phyloP scores from a whole-genome alignment of 1,140 invertebrate genomes.

The Andricus grossulariae region DNA sequence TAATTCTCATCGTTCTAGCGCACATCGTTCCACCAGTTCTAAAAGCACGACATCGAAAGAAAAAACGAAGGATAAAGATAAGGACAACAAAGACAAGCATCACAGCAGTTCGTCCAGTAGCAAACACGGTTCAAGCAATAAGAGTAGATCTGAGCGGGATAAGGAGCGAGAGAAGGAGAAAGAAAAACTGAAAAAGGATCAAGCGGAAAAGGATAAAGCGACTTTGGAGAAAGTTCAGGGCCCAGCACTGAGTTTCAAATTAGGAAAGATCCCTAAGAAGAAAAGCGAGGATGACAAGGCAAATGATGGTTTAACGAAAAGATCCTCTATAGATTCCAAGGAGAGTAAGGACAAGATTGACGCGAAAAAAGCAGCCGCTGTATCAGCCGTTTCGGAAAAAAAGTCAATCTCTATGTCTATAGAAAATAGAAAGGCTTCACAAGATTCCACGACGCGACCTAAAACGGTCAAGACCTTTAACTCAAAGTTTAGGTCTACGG shows the following conservation, averaged over 20 bases:
- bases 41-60: slow-evolving; percentile 72
- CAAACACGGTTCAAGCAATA: slow-evolving; percentile 68
- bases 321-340: slow-evolving; percentile 64
- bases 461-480: slow-evolving; percentile 93
- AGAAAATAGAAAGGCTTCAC: slow-evolving; percentile 82
- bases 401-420: slow-evolving; percentile 89
- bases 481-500: slow-evolving; percentile 91
- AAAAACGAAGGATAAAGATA: slow-evolving; percentile 66
- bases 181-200: slow-evolving; percentile 74
- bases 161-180: slow-evolving; percentile 75
- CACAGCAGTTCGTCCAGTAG: slow-evolving; percentile 66
- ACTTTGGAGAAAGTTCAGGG: slow-evolving; percentile 81
- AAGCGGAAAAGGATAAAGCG: slow-evolving; percentile 82
- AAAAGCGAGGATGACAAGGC: slow-evolving; percentile 72
- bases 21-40: slow-evolving; percentile 55
- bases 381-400: slow-evolving; percentile 64
- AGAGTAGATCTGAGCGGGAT: slow-evolving; percentile 66
- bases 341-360: slow-evolving; percentile 69
- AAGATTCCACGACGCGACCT: slow-evolving; percentile 79
- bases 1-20: slow-evolving; percentile 63
- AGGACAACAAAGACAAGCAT: slow-evolving; percentile 68
- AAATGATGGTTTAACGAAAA: slow-evolving; percentile 52
- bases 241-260: slow-evolving; percentile 79
- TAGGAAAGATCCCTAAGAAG: slow-evolving; percentile 87
- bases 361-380: slow-evolving; percentile 58